Evolutionary conservation across 2,888 invertebrate genomes (phyloP).

Genomic region (Mythimna albipuncta): DNA sequence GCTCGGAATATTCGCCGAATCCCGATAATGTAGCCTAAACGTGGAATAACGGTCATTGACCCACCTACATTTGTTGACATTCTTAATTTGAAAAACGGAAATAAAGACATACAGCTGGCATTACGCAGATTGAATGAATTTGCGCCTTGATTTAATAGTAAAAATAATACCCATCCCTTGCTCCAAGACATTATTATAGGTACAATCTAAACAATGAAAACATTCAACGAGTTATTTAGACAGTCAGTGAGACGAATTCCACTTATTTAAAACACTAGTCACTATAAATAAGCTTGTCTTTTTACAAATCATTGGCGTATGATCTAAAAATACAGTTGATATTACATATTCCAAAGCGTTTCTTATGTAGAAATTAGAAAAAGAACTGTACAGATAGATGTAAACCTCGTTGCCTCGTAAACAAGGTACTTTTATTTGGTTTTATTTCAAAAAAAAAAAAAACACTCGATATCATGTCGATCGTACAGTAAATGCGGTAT

Average conservation of each 20-base stretch:
- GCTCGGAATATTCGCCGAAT: too few species aligned
- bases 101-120: too few species aligned
- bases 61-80: too few species aligned
- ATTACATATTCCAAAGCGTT: conserved; percentile 70
- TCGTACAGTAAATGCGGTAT: conserved; percentile 58
- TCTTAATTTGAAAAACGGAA: too few species aligned
- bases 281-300: conserved; percentile 78
- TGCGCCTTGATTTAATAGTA: neutral
- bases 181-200: conserved; percentile 32
- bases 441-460: conserved; percentile 34
- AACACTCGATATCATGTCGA: conserved; percentile 56
- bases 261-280: conserved; percentile 67
- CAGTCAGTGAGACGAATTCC: conserved; percentile 66
- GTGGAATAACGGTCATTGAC: too few species aligned
- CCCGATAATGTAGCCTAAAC: too few species aligned
- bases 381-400: conserved; percentile 68
- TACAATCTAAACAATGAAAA: conserved; percentile 62
- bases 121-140: neutral
- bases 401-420: conserved; percentile 54
- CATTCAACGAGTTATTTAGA: conserved; percentile 66
- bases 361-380: conserved; percentile 69
- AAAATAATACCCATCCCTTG: conserved; percentile 9
- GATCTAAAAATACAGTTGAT: conserved; percentile 73
- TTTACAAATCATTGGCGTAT: conserved; percentile 73
- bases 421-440: conserved; percentile 50